phyloP scores from a whole-genome alignment of 2,888 invertebrate genomes.

The Epicampocera succincta region DNA sequence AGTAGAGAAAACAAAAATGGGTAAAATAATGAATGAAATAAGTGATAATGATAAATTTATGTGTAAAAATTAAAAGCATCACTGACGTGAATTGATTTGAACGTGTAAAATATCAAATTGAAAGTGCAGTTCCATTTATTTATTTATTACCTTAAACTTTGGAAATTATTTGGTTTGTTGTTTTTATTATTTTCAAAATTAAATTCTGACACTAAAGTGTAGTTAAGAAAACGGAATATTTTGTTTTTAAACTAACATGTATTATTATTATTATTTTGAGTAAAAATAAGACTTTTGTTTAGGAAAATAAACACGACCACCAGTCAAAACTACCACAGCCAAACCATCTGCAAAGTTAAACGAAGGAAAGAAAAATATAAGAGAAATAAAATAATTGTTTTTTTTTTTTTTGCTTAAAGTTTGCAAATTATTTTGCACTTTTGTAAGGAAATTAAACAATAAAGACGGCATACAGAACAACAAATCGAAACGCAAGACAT shows the following conservation, averaged over 20 bases:
- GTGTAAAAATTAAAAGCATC: no score
- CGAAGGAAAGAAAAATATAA: constrained; percentile 58
- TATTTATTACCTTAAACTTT: constrained; percentile 48
- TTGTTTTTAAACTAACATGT: constrained; percentile 15
- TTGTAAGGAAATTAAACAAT: constrained; percentile 13
- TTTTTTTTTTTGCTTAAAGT: constrained; percentile 46
- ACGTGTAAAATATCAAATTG: constrained; percentile 5
- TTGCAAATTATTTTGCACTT: constrained; percentile 25
- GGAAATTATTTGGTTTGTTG: background rate
- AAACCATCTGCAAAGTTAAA: constrained; percentile 77
- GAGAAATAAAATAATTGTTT: constrained; percentile 57
- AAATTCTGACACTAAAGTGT: constrained; percentile 16
- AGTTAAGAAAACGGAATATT: background rate
- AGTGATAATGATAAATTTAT: no score
- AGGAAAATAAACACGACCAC: constrained; percentile 76
- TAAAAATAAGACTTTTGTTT: constrained; percentile 69
- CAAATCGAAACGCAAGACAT: constrained; percentile 18
- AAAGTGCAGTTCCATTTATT: constrained; percentile 37
- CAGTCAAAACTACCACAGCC: constrained; percentile 77
- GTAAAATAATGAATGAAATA: no score
- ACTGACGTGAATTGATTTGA: no score
- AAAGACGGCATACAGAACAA: constrained; percentile 23
- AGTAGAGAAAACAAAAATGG: no score
- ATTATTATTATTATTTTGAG: constrained; percentile 47
- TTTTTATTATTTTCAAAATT: background rate